Conservation (phyloP, 2,888 invertebrate genomes). For the Heliconius sara region DNA sequence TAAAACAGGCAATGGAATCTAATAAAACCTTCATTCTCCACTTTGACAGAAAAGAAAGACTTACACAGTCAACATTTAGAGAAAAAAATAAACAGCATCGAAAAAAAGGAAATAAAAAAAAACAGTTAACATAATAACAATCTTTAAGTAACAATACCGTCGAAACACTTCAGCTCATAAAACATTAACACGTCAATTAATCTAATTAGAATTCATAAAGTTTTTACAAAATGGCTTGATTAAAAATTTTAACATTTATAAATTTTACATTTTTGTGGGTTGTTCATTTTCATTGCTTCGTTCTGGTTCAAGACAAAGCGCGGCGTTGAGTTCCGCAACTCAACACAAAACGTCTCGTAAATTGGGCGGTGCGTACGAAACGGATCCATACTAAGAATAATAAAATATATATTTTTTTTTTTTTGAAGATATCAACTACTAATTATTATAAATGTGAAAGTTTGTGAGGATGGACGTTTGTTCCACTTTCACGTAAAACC, state of each 20-base stretch:
- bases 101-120: background rate
- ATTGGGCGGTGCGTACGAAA: background rate
- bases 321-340: background rate
- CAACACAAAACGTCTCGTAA: background rate
- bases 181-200: conserved; percentile 41
- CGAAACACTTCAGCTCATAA: conserved; percentile 12
- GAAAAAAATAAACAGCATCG: background rate
- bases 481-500: too few species aligned
- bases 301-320: background rate
- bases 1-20: too few species aligned
- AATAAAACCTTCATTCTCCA: too few species aligned
- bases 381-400: background rate
- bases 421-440: too few species aligned
- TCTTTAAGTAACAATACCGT: background rate
- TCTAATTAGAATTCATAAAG: conserved; percentile 38
- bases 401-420: too few species aligned
- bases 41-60: too few species aligned
- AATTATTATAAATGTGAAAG: too few species aligned
- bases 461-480: too few species aligned
- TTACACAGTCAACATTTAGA: too few species aligned
- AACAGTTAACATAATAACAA: background rate
- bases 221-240: conserved; percentile 37
- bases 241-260: background rate
- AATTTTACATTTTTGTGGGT: too few species aligned
- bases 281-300: background rate